phyloP scores from a whole-genome alignment of 2,888 invertebrate species.

The Drosophila heteroneura region DNA sequence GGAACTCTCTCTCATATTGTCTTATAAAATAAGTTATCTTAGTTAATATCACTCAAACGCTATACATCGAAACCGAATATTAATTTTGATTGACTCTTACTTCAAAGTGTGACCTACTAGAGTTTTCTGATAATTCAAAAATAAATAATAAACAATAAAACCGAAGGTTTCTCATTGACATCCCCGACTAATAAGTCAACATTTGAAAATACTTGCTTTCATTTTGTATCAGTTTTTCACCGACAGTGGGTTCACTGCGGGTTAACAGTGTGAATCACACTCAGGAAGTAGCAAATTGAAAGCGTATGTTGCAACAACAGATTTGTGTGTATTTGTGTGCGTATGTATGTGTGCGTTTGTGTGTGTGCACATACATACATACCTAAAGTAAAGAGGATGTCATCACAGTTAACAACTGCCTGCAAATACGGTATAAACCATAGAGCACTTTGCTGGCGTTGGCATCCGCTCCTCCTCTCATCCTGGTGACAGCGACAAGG shows the following conservation, averaged over 20 bases:
- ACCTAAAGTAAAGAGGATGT: slow-evolving; percentile 19
- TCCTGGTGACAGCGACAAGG: slow-evolving; percentile 32
- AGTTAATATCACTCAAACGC: neutral
- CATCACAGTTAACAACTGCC: slow-evolving; percentile 18
- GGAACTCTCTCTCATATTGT: neutral
- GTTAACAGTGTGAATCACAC: neutral
- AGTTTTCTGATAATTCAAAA: neutral
- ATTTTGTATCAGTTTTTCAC: slow-evolving; percentile 18
- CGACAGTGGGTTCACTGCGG: slow-evolving; percentile 9
- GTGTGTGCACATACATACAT: neutral
- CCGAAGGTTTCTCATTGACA: neutral
- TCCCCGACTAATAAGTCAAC: slow-evolving; percentile 20
- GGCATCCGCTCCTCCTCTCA: slow-evolving; percentile 11
- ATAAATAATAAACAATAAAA: neutral
- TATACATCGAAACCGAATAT: neutral
- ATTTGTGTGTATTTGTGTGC: neutral
- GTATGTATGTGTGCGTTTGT: neutral
- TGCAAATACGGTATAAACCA: slow-evolving; percentile 68
- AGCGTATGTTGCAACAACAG: slow-evolving; percentile 23
- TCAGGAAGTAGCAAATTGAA: slow-evolving; percentile 24
- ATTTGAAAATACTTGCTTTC: slow-evolving; percentile 31
- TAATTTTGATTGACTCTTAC: neutral
- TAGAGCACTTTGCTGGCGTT: slow-evolving; percentile 52
- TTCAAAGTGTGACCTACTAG: neutral
- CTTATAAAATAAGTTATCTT: neutral